Conservation (phyloP, 2,888 invertebrate genomes). For the Salticus scenicus region DNA sequence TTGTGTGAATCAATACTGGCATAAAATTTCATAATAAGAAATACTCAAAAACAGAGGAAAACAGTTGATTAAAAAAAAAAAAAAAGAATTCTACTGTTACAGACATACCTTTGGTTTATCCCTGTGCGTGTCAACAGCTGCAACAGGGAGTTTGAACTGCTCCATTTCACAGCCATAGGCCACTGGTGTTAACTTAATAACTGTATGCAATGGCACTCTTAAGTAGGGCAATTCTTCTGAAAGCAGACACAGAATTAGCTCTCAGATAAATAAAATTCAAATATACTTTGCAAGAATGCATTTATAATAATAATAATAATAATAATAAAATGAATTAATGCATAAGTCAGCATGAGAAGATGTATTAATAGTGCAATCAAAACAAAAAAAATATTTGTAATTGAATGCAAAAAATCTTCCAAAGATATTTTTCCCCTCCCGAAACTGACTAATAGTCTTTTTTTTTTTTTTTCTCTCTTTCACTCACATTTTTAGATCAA, state of each 20-base stretch:
- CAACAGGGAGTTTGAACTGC: slow-evolving; percentile 87
- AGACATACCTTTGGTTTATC: slow-evolving; percentile 83
- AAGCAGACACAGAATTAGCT: slow-evolving; percentile 59
- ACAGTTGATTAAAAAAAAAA: background rate
- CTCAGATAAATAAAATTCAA: background rate
- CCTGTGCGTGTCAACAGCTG: slow-evolving; percentile 93
- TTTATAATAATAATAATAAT: too few relatives aligned
- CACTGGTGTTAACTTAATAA: slow-evolving; percentile 90
- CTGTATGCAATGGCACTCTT: slow-evolving; percentile 89
- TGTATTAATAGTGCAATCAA: too few relatives aligned
- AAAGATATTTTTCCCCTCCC: too few relatives aligned
- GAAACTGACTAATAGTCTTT: too few relatives aligned
- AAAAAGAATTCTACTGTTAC: background rate
- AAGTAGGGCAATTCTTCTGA: slow-evolving; percentile 90
- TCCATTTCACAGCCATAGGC: slow-evolving; percentile 94
- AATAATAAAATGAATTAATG: too few relatives aligned
- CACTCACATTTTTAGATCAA: too few relatives aligned
- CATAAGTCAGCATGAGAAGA: too few relatives aligned
- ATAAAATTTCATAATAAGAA: background rate
- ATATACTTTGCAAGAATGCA: too few relatives aligned
- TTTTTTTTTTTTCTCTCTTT: too few relatives aligned
- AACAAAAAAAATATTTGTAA: too few relatives aligned
- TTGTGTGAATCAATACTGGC: background rate
- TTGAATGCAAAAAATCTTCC: too few relatives aligned
- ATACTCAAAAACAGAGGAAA: background rate